Evolutionary conservation across 2,888 invertebrate genomes (phyloP).

Genomic region (Erebia aethiops): DNA sequence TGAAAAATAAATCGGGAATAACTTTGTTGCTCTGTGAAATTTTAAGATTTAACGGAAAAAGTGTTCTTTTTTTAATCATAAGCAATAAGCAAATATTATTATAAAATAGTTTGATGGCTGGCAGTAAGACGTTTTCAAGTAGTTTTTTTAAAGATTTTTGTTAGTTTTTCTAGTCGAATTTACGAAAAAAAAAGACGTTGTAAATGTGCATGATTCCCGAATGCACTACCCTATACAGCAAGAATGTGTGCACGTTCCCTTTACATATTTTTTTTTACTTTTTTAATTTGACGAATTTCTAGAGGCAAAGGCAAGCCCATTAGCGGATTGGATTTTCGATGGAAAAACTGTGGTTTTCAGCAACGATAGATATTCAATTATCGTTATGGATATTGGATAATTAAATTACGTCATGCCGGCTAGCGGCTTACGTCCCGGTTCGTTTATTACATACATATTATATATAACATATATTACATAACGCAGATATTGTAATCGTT

Average conservation of each 20-base stretch:
- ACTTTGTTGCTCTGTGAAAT: not conserved
- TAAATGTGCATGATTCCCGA: conserved; percentile 79
- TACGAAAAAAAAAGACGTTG: conserved; percentile 61
- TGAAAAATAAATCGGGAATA: not conserved
- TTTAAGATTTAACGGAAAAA: not conserved
- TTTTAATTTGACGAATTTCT: conserved; percentile 53
- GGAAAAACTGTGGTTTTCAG: conserved; percentile 37
- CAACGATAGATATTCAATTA: conserved; percentile 40
- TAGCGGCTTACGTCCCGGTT: conserved; percentile 36
- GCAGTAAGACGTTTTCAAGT: not conserved
- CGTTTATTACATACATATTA: conserved; percentile 32
- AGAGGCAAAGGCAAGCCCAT: conserved; percentile 71
- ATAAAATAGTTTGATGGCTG: too few species aligned
- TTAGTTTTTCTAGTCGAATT: conserved; percentile 49
- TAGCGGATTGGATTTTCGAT: conserved; percentile 69
- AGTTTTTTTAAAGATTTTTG: not conserved
- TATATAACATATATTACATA: not conserved
- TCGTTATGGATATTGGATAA: conserved; percentile 42
- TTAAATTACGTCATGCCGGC: conserved; percentile 39
- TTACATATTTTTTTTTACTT: conserved; percentile 54
- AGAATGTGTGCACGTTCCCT: conserved; percentile 79
- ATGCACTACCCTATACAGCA: conserved; percentile 74
- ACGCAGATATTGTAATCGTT: conserved; percentile 5
- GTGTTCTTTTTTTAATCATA: not conserved
- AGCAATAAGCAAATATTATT: too few species aligned